phyloP scores from a whole-genome alignment of 2,113 vertebrate genomes.

The Dunckerocampus dactyliophorus region DNA sequence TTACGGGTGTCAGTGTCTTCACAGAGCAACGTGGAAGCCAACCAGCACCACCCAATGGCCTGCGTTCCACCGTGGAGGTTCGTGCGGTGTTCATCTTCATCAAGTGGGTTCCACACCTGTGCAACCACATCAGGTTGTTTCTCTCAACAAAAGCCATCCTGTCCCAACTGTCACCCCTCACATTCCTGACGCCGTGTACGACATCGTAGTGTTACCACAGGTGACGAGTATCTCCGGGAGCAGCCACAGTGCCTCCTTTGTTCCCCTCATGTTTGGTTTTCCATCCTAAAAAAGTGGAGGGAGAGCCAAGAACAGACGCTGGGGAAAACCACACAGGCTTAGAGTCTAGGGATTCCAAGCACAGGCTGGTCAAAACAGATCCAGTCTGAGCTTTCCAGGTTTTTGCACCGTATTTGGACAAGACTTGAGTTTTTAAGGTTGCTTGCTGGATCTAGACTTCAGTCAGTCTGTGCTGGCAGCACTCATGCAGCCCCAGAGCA shows the following conservation, averaged over 20 bases:
- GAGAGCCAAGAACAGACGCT: constrained; percentile 32
- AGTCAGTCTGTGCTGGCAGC: too few species aligned
- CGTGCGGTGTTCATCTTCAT: neutral
- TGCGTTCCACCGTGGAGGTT: neutral
- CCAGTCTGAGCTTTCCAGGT: neutral
- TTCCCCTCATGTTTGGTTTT: constrained; percentile 47
- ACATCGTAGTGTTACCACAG: constrained; percentile 62
- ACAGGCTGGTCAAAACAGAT: constrained; percentile 25
- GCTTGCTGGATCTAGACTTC: too few species aligned
- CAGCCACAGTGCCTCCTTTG: constrained; percentile 59
- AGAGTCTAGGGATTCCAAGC: constrained; percentile 22
- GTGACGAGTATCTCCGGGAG: constrained; percentile 50
- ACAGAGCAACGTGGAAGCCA: too few species aligned
- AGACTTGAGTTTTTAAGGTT: too few species aligned
- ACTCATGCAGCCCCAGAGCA: too few species aligned
- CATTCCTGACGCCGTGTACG: constrained; percentile 58
- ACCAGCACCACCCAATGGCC: neutral
- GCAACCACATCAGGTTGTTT: constrained; percentile 49
- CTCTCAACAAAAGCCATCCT: constrained; percentile 59
- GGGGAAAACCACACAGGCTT: constrained; percentile 37
- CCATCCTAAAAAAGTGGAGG: constrained; percentile 27
- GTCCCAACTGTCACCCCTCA: constrained; percentile 54
- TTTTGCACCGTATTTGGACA: too few species aligned
- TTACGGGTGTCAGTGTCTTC: too few species aligned
- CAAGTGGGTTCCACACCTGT: constrained; percentile 40